Conservation (phyloP, 2,888 invertebrate species). For the Rugalucina vietnamica region DNA sequence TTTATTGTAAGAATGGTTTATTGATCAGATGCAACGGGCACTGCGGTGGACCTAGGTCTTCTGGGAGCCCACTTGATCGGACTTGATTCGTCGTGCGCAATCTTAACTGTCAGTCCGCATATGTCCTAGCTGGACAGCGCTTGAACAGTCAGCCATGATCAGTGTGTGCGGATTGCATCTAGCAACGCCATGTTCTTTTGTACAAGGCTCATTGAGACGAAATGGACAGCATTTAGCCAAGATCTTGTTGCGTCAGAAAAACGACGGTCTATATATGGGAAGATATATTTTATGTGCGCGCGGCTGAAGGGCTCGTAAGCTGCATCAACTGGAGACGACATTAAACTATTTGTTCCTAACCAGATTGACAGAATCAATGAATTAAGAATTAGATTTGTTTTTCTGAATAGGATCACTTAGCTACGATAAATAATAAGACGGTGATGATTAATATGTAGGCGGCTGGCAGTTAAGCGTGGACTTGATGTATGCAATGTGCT, state of each 20-base stretch:
- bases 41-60: not conserved
- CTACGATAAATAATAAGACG: not conserved
- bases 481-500: too few species aligned
- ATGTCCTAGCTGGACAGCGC: too few species aligned
- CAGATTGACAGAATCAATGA: not conserved
- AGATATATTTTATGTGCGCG: not conserved
- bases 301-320: not conserved
- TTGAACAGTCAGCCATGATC: not conserved
- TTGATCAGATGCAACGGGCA: not conserved
- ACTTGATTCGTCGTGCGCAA: not conserved
- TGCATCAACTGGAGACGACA: not conserved
- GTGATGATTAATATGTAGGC: not conserved
- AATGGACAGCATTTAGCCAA: not conserved
- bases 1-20: too few species aligned
- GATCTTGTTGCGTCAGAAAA: not conserved
- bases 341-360: not conserved
- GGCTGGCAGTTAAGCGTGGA: too few species aligned
- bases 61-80: not conserved
- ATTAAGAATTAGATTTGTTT: conserved; percentile 1
- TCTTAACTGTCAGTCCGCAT: too few species aligned
- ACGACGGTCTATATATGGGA: not conserved
- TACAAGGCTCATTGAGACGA: not conserved
- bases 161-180: not conserved
- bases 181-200: too few species aligned
- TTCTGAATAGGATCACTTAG: conserved; percentile 4